Percentiles rank a stretch among this genome's conserved stretches.
Conservation (phyloP, 2,797 vertebrate genomes). For the Orientallactaga sibirica region DNA sequence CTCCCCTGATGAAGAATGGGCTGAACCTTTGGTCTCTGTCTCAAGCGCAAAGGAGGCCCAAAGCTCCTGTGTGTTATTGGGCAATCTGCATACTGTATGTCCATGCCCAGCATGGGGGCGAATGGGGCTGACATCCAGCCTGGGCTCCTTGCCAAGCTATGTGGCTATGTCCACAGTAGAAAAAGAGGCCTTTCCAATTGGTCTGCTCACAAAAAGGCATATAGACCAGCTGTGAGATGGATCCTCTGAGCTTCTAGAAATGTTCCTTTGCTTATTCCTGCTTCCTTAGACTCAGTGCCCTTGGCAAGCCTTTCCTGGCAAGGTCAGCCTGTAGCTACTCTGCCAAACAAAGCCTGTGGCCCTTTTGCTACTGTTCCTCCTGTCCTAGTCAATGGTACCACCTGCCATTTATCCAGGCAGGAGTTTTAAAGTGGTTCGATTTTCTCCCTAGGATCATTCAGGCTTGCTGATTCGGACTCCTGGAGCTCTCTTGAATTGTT, state of each 20-base stretch:
- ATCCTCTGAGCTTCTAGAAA: constrained; percentile 14
- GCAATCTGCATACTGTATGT: not conserved
- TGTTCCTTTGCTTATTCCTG: not conserved
- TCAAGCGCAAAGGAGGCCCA: not conserved
- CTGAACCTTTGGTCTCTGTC: not conserved
- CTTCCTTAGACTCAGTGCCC: not conserved
- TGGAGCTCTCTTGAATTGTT: not conserved
- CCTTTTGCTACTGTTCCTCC: not conserved
- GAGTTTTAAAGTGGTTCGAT: not conserved
- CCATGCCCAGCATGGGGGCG: too few species aligned
- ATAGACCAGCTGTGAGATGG: not conserved
- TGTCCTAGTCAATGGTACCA: not conserved
- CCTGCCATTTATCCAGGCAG: not conserved
- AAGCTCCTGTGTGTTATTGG: not conserved
- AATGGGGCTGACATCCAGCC: not conserved
- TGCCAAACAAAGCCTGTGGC: not conserved
- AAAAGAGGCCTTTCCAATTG: not conserved
- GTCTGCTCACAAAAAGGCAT: not conserved
- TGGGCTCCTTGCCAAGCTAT: not conserved
- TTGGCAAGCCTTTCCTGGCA: not conserved
- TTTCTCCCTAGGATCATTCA: not conserved
- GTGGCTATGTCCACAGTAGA: not conserved
- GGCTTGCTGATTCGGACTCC: not conserved
- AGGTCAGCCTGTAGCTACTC: not conserved
- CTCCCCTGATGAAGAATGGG: not conserved